phyloP scores from a whole-genome alignment of 2,113 vertebrate genomes.

The Pelmatolapia mariae region DNA sequence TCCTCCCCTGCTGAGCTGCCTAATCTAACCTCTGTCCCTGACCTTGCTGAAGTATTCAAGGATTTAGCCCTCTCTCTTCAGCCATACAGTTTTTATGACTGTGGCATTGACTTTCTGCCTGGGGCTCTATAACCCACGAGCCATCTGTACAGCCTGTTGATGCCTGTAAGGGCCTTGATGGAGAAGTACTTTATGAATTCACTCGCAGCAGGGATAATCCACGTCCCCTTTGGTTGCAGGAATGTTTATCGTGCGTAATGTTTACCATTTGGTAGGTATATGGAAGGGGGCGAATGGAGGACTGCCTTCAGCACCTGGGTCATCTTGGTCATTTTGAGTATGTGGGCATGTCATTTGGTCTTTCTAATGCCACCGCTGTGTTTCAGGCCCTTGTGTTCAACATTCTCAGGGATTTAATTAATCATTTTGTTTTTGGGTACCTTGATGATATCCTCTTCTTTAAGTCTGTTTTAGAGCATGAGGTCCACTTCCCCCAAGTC shows the following conservation, averaged over 20 bases:
- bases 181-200: not conserved
- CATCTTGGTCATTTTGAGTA: not conserved
- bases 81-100: not conserved
- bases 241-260: not conserved
- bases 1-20: not conserved
- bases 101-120: not conserved
- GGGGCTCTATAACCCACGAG: not conserved
- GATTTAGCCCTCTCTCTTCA: not conserved
- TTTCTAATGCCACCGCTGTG: fast-evolving
- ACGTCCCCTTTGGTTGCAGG: not conserved
- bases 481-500: not conserved
- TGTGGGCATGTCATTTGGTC: not conserved
- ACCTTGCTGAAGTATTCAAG: not conserved
- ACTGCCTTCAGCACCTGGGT: not conserved
- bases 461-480: not conserved
- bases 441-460: not conserved
- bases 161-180: not conserved
- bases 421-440: not conserved
- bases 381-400: not conserved
- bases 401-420: not conserved
- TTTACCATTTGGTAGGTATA: not conserved
- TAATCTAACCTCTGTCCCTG: not conserved
- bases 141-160: not conserved
- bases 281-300: not conserved
- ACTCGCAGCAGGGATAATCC: not conserved